Conservation (phyloP, 2,797 vertebrate genomes). For the Avahi laniger region DNA sequence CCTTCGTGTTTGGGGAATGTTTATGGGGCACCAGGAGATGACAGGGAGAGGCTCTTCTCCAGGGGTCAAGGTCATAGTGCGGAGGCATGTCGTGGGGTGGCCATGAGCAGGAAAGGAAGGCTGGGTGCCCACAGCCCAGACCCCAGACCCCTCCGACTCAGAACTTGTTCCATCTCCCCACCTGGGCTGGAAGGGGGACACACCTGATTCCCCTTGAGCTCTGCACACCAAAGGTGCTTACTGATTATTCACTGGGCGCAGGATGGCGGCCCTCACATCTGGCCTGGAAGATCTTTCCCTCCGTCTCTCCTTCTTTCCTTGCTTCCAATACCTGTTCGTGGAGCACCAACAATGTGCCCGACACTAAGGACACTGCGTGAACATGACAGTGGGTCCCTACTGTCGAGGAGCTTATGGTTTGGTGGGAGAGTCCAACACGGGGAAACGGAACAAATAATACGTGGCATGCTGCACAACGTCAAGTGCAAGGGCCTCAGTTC, state of each 20-base stretch:
- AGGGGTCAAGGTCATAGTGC: neutral
- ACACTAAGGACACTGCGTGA: neutral
- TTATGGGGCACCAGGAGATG: neutral
- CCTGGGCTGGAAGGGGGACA: neutral
- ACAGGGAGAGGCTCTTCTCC: neutral
- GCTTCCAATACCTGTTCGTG: neutral
- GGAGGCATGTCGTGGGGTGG: neutral
- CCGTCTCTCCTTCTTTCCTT: neutral
- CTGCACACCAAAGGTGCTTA: neutral
- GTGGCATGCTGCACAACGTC: neutral
- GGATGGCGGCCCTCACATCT: neutral
- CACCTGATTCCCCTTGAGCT: neutral
- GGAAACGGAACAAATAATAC: neutral
- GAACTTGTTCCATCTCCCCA: neutral
- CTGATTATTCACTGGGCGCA: neutral
- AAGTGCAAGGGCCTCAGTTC: neutral
- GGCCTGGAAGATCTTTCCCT: neutral
- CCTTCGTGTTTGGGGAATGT: neutral
- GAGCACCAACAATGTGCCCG: neutral
- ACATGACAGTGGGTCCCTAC: too few species aligned
- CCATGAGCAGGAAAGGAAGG: neutral
- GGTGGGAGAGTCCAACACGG: neutral
- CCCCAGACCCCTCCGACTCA: neutral
- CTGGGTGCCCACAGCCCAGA: neutral
- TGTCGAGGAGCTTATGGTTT: neutral